These are phyloP conservation scores for Druceiella hillmani DNA, from an alignment of 2,888 invertebrate species.

Conservation along the genomic window DNA sequence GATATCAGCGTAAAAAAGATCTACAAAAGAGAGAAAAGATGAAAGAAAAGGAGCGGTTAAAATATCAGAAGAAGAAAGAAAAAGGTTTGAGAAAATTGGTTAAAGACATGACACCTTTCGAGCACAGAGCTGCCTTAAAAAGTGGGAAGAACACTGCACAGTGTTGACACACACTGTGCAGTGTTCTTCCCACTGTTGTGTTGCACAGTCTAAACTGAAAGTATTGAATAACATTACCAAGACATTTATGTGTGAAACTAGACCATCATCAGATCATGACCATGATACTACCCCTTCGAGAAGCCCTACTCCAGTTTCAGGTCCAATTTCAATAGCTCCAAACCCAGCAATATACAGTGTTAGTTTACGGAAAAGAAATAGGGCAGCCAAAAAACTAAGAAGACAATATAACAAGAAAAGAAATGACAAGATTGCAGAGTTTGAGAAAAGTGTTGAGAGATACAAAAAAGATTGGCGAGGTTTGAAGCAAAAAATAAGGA, in stretches of 20 bases:
- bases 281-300: slow-evolving; percentile 13
- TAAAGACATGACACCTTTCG: slow-evolving; percentile 14
- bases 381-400: slow-evolving; percentile 8
- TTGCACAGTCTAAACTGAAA: slow-evolving; percentile 14
- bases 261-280: too few species aligned
- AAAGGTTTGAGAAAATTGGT: slow-evolving; percentile 14
- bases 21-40: slow-evolving; percentile 19
- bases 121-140: slow-evolving; percentile 9
- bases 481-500: too few species aligned
- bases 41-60: slow-evolving; percentile 14
- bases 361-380: slow-evolving; percentile 7
- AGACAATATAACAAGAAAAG: too few species aligned
- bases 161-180: too few species aligned
- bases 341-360: slow-evolving; percentile 6
- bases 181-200: too few species aligned
- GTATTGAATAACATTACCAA: slow-evolving; percentile 5
- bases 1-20: slow-evolving; percentile 20
- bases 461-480: too few species aligned
- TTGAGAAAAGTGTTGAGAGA: slow-evolving; percentile 9
- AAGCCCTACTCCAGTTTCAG: slow-evolving; percentile 8
- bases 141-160: slow-evolving; percentile 16
- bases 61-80: slow-evolving; percentile 19
- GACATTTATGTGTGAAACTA: slow-evolving; percentile 12
- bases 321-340: slow-evolving; percentile 7
- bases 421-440: slow-evolving; percentile 8